These are phyloP conservation scores for Panagrolaimus sp. DNA, from an alignment of 1,140 invertebrate genomes.

Conservation along the genomic window DNA sequence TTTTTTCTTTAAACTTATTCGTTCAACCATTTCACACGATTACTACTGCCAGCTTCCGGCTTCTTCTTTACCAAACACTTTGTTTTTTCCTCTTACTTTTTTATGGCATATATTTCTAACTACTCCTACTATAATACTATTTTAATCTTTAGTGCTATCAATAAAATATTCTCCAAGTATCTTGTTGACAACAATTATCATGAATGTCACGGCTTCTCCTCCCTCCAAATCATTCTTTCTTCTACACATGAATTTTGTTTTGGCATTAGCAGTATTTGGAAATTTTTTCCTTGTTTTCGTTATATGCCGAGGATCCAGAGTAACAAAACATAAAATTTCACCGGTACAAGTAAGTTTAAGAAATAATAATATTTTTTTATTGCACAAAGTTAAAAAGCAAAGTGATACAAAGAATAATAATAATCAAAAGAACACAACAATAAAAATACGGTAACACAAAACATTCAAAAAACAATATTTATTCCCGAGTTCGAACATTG, in stretches of 20 bases:
- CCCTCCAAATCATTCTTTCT: background rate
- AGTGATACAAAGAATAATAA: too few relatives aligned
- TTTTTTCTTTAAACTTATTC: too few relatives aligned
- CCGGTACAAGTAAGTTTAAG: constrained; percentile 44
- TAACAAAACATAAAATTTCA: constrained; percentile 41
- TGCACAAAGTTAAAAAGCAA: background rate
- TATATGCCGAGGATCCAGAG: constrained; percentile 44
- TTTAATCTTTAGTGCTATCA: too few relatives aligned
- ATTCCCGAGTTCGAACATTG: constrained; percentile 8
- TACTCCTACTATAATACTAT: background rate
- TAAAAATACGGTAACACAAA: too few relatives aligned
- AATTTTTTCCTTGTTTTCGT: constrained; percentile 51
- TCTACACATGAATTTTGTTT: constrained; percentile 23
- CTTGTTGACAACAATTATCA: background rate
- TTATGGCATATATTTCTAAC: background rate
- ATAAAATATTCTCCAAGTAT: too few relatives aligned
- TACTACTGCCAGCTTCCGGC: background rate
- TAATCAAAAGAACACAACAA: too few relatives aligned
- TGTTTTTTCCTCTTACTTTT: background rate
- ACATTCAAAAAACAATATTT: too few relatives aligned
- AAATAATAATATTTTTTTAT: background rate
- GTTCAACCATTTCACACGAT: too few relatives aligned
- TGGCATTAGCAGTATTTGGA: constrained; percentile 46
- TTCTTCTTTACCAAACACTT: background rate
- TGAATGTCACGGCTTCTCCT: background rate